Base-by-base conservation (phyloP, 2,797 vertebrate species). In the Lepus townsendii region DNA sequence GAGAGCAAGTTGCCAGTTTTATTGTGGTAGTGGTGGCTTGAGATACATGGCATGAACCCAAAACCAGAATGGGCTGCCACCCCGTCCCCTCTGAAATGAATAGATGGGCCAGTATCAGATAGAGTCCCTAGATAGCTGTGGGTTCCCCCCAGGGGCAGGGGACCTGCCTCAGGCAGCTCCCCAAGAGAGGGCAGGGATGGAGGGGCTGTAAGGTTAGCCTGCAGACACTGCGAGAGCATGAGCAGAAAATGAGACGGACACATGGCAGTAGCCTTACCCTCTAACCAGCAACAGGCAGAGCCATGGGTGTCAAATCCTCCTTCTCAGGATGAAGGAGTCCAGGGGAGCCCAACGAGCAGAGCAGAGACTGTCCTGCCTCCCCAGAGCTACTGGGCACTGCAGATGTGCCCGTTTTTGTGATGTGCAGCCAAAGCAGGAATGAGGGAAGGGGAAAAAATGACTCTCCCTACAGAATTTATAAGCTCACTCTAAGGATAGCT, bases 361-460 rank as follows among this genome's bases (percentile, higher is more conserved):
- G 38, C 35, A 24, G 13, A 6, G 30, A 72, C 19, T 20, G 20
- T 32, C 3, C 52, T 30, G 68, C 57, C 42, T 88, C 57, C 52
- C 30, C 2, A 22, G 2, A 2, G 0, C 19, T 54, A 17, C 24
- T 4, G 7, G 1, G n/a, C n/a, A 3, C 1, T 35, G 38, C 35
- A 32, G 32, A 8, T 16, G 3, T n/a, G 65, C 26, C 71, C 0
- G 0, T 38, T 27, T 65, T 57, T 78, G 76, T 86, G 42, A 63
- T 27, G 0, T 1, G 12, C 20, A 7, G 27, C 60, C 32, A 68
- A 63, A 65, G 63, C 38, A 30, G 52, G 30, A 90, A 38, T 20
- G 26, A 83, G 30, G 54, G 13, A 5, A 83, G 54, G 26, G 54
- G 26, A 17, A 20, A 79, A 38, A 88, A 42, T 30, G 83, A 24